Evolutionary conservation across 1,140 invertebrate species (phyloP), one percentile per base, ranked within the genome.

Genomic region (Diploscapter pachys): DNA sequence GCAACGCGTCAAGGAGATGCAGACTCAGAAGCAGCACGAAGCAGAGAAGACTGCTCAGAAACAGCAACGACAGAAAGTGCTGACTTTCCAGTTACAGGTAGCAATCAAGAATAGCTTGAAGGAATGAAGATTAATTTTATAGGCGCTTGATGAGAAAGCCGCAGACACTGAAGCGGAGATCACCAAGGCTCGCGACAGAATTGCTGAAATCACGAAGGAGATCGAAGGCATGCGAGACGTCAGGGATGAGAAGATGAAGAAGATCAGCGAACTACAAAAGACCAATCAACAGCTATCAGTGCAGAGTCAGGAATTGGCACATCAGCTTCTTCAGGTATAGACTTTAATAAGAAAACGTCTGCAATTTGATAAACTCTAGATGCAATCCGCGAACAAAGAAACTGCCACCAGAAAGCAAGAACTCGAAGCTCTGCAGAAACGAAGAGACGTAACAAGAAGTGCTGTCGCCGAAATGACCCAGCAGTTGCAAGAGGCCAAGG

Each of bases 171-270:
- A 92, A 49, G 90, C 90, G 80, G 93, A 93, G 84, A 94, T 96
- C 75, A 91, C 90, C 77, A 93, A 95, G 81, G 94, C 93, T 0
- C 89, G 93, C 3, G 90, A 92, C 52, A 92, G 91, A 31, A 95
- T 99, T 0, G 92, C 94, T 0, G 91, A 92, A 57, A 92, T 96
- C 0, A 98, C 98, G 87, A 90, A 91, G 2, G 93, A 93, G 49
- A 99, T 99, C 78, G 96, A 99, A 88, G 92, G 92, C 4, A 98
- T 99, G 96, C 88, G 95, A 57, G 80, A 81, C n/a, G 81, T 82
- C 55, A 88, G 96, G 55, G 96, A 99, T 86, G 88, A 91, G 0
- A 93, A 93, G 79, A 90, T 96, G 87, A 89, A 91, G 67, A 93
- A 95, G 81, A 94, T 97, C 90, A 90, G 92, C 9, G 90, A 91